Conservation (phyloP, 2,113 vertebrate genomes). For the Columba livia region DNA sequence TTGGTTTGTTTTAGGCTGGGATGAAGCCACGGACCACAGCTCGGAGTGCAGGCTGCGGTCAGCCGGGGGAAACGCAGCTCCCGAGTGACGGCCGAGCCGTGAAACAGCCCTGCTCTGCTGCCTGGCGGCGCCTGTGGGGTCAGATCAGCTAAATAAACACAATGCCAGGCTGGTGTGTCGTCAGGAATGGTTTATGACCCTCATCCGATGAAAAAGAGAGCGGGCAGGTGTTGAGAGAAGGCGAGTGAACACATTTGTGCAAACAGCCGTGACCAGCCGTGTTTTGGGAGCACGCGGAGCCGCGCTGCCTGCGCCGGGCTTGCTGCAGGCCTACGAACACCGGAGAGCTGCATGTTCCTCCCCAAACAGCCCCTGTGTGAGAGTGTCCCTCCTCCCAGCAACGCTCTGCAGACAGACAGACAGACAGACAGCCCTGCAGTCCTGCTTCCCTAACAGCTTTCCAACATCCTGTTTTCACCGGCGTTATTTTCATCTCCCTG, state of each 20-base stretch:
- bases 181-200: not conserved
- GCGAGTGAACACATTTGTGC: not conserved
- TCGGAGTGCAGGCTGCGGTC: not conserved
- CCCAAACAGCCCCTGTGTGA: not conserved
- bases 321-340: not conserved
- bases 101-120: not conserved
- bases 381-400: not conserved
- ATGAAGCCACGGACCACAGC: not conserved
- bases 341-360: not conserved
- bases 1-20: not conserved
- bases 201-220: not conserved
- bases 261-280: not conserved
- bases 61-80: not conserved
- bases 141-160: not conserved
- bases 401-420: not conserved
- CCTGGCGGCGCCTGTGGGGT: not conserved
- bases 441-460: not conserved
- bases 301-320: not conserved
- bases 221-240: not conserved
- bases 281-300: not conserved
- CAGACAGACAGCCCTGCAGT: not conserved
- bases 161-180: not conserved
- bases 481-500: not conserved
- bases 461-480: not conserved
- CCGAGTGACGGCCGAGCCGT: not conserved